Conservation (phyloP, 2,888 invertebrate genomes). For the Phragmatobia fuliginosa region DNA sequence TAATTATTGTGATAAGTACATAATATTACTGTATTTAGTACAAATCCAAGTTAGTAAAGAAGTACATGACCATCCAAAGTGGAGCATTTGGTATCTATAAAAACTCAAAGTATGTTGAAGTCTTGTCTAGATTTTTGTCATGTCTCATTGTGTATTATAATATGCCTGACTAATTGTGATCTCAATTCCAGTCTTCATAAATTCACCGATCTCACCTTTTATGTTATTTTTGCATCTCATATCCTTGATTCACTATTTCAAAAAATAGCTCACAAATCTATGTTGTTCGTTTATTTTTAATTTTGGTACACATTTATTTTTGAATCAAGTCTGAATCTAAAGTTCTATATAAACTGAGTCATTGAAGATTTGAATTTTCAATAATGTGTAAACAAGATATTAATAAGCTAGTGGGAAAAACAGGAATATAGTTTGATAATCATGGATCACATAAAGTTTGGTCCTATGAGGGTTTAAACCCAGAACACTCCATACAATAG, state of each 20-base stretch:
- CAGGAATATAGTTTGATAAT: neutral
- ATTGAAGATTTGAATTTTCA: slow-evolving; percentile 17
- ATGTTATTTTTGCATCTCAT: neutral
- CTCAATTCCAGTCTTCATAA: neutral
- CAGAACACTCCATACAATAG: no score
- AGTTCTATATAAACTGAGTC: slow-evolving; percentile 35
- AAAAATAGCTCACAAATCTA: slow-evolving; percentile 11
- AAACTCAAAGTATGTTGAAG: no score
- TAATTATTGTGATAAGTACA: no score
- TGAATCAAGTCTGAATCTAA: slow-evolving; percentile 33
- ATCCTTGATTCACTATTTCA: slow-evolving; percentile 20
- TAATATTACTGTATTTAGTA: no score
- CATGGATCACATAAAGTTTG: no score
- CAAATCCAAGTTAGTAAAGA: no score
- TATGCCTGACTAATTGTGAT: neutral
- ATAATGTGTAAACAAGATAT: slow-evolving; percentile 37
- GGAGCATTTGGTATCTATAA: no score
- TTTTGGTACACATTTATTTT: slow-evolving; percentile 29
- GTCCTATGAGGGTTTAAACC: no score
- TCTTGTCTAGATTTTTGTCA: no score
- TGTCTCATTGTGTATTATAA: neutral
- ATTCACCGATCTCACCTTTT: neutral
- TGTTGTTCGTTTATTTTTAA: slow-evolving; percentile 6
- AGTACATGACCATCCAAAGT: no score
- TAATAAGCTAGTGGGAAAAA: slow-evolving; percentile 33